phyloP scores from a whole-genome alignment of 2,888 invertebrate species.

The Amphipoea lucens region DNA sequence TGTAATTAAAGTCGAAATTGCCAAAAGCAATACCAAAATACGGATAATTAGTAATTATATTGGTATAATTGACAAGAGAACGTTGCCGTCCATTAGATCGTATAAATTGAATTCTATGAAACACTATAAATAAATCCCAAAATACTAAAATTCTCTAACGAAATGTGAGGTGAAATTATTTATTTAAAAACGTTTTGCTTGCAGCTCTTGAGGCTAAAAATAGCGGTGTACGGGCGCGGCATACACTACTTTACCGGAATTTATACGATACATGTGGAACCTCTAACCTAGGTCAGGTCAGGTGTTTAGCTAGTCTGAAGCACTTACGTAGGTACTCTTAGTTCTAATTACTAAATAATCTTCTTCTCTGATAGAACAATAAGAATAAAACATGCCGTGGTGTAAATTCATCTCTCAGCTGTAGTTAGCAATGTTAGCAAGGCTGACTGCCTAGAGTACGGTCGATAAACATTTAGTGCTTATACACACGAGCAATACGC shows the following conservation, averaged over 20 bases:
- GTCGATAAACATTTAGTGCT: background rate
- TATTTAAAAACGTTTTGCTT: constrained; percentile 31
- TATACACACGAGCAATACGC: too few species aligned
- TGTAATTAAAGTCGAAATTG: too few species aligned
- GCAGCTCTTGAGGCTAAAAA: constrained; percentile 39
- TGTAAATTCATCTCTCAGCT: background rate
- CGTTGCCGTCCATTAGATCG: too few species aligned
- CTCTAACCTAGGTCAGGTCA: constrained; percentile 28
- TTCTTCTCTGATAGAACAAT: too few species aligned
- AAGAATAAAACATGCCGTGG: background rate
- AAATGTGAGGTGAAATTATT: constrained; percentile 11
- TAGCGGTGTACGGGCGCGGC: constrained; percentile 14
- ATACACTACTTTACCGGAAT: constrained; percentile 5
- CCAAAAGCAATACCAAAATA: background rate
- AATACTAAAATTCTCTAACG: background rate
- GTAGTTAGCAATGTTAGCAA: background rate
- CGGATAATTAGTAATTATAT: background rate
- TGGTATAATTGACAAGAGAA: background rate
- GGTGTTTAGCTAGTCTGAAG: constrained; percentile 29
- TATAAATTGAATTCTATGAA: background rate
- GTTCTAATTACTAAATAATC: background rate
- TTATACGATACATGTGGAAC: constrained; percentile 28
- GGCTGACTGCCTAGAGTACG: background rate
- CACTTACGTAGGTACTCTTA: background rate
- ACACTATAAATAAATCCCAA: background rate